Conservation (phyloP, 37 sponge, comb jelly and placozoan genomes). For the Hexactinellida sp. region DNA sequence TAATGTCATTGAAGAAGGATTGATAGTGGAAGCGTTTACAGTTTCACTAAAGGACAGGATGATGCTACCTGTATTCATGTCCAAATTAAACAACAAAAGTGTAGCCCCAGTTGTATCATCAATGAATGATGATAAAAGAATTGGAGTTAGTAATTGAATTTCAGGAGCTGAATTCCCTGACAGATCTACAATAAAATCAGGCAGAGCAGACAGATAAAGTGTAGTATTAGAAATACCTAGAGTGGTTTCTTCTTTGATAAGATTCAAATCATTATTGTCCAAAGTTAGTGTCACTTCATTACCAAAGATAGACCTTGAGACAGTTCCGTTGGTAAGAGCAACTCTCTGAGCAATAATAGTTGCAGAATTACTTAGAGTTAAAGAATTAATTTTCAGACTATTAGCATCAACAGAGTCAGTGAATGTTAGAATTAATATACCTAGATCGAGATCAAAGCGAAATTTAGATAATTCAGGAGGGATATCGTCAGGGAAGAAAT, state of each 20-base stretch:
- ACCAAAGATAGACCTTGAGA: conserved; percentile 21
- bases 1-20: conserved; percentile 15
- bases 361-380: conserved; percentile 38
- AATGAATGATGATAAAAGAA: conserved; percentile 14
- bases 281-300: conserved; percentile 36
- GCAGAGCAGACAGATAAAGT: conserved; percentile 51
- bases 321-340: conserved; percentile 38
- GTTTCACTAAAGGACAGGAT: conserved; percentile 53
- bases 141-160: background rate
- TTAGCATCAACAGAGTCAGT: conserved; percentile 41
- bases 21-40: conserved; percentile 34
- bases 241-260: conserved; percentile 42
- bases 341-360: conserved; percentile 17
- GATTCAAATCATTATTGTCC: conserved; percentile 31
- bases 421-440: conserved; percentile 36
- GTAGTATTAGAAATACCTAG: conserved; percentile 35
- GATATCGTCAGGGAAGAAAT: conserved; percentile 38
- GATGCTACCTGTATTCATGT: conserved; percentile 50
- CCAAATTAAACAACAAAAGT: conserved; percentile 29
- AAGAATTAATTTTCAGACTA: conserved; percentile 25
- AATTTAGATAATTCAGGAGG: conserved; percentile 44
- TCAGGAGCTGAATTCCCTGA: conserved; percentile 38
- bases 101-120: conserved; percentile 26
- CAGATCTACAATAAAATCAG: conserved; percentile 39
- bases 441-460: conserved; percentile 49